Evolutionary conservation across 2,113 vertebrate genomes (phyloP), one percentile per base, ranked within the genome.

Genomic region (Macaca mulatta): DNA sequence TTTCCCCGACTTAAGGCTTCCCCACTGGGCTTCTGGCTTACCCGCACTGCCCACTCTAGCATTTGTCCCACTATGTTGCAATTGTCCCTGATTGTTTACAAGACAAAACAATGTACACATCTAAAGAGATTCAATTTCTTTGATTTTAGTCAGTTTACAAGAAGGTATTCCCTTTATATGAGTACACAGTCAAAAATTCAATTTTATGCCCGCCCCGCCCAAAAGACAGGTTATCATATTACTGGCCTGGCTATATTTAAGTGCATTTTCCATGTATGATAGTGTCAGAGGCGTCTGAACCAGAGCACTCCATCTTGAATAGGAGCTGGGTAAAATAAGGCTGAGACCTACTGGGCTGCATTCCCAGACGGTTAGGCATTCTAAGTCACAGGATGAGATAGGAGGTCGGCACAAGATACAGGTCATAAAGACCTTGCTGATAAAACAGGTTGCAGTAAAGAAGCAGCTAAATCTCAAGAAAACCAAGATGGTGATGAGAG

Each of bases 121-220:
- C 43, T 10, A 67, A 89, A 38, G 72, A 40, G 0, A 69, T 75
- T 14, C 27, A 30, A 64, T 64, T 64, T 64, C 61, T 32, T 77
- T 93, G 14, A n/a, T 45, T 78, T 94, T 70, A 59, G 38, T 89
- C 93, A 64, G 70, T 91, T 75, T 96, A 77, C 6, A 90, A 87
- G 52, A 70, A n/a, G 25, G 4, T 85, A 81, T 86, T 50, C 30
- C 27, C 25, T 89, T 52, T 57, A 30, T 32, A 32, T 55, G 48
- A 93, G n/a, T 77, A 70, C 85, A 80, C 7, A 59, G 32, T 48
- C 45, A 69, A 69, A 81, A 93, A 75, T 40, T 69, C 55, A 35
- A 18, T 45, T 48, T 88, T 69, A 9, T 59, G 5, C 67, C 8
- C 7, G 2, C 20, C 35, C 25, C 32, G 1, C 5, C 50, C 90